Percentiles rank a stretch among this genome's conserved stretches.
Evolutionary conservation across 2,113 vertebrate species (phyloP).

Genomic region (Plestiodon gilberti): DNA sequence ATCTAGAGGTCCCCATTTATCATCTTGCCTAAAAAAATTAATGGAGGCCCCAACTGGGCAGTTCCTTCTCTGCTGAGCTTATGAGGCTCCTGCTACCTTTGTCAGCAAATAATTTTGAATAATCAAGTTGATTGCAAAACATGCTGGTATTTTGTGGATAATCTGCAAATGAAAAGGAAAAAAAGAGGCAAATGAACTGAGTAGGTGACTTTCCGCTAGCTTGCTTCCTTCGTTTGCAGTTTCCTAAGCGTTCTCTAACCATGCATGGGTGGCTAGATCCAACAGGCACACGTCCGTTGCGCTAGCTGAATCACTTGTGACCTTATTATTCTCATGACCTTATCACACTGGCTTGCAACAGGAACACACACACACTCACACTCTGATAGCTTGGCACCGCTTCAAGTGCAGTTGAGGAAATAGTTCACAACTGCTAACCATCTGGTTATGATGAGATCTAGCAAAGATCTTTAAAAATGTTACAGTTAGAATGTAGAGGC

Average conservation of each 20-base stretch:
- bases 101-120: conserved; percentile 64
- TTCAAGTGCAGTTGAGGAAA: conserved; percentile 54
- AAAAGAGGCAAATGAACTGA: conserved; percentile 36
- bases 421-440: conserved; percentile 63
- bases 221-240: conserved; percentile 13
- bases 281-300: conserved; percentile 6
- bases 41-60: conserved; percentile 30
- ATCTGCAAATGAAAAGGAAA: conserved; percentile 31
- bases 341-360: conserved; percentile 49
- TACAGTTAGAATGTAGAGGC: conserved; percentile 13
- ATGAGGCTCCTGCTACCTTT: conserved; percentile 50
- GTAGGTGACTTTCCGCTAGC: conserved; percentile 24
- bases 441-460: conserved; percentile 65
- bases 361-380: conserved; percentile 1
- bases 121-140: conserved; percentile 52
- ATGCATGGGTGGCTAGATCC: background rate
- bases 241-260: conserved; percentile 1
- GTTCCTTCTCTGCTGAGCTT: conserved; percentile 17
- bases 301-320: conserved; percentile 30
- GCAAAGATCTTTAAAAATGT: conserved; percentile 50
- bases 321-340: conserved; percentile 61
- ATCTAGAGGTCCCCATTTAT: conserved; percentile 28
- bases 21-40: conserved; percentile 42
- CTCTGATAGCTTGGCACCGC: conserved; percentile 48
- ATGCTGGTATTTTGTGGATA: conserved; percentile 43